Conservation (phyloP, 92 coral and sea anemone genomes). For the Umimayanthus kanabou region DNA sequence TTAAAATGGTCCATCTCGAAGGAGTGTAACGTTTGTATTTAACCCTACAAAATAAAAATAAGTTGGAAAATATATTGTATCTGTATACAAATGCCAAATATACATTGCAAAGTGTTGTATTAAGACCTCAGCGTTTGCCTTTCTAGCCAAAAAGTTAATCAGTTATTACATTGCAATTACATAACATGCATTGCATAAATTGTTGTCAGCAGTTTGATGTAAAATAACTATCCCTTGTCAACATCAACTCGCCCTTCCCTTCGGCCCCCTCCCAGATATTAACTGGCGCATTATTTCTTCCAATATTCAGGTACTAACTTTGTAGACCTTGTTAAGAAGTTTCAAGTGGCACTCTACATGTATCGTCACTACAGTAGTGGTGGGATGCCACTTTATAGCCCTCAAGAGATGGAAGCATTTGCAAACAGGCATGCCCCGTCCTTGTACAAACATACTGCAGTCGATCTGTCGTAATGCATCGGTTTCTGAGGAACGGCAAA, state of each 20-base stretch:
- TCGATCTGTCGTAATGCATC: neutral
- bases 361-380: slow-evolving; percentile 9
- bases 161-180: neutral
- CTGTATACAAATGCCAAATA: neutral
- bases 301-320: neutral
- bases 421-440: slow-evolving; percentile 5
- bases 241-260: neutral
- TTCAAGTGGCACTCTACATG: slow-evolving; percentile 8
- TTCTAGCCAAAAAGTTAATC: too few relatives aligned
- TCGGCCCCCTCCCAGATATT: neutral
- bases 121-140: neutral
- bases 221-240: slow-evolving; percentile 1
- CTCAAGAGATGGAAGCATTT: slow-evolving; percentile 3
- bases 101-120: neutral
- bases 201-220: slow-evolving; percentile 2
- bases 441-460: neutral
- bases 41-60: neutral
- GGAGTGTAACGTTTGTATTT: neutral
- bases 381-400: neutral
- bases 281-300: neutral
- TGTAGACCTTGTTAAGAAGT: neutral
- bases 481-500: neutral
- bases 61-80: neutral
- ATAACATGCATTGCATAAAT: neutral
- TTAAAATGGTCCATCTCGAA: neutral